Conservation (phyloP, 30 jellyfish, hydroid and myxozoan genomes). For the Aurelia aurita complex sp. Pacific region DNA sequence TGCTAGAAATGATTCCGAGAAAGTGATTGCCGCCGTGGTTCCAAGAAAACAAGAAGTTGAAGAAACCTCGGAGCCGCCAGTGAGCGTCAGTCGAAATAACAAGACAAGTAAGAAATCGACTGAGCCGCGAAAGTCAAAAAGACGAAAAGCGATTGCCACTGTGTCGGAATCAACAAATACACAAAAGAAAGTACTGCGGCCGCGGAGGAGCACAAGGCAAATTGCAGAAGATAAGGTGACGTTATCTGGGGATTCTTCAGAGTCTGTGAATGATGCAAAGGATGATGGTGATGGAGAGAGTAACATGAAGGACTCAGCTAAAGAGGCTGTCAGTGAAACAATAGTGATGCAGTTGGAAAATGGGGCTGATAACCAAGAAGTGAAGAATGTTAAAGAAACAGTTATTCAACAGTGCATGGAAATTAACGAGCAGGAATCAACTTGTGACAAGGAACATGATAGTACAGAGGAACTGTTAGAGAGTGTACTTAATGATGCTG, state of each 20-base stretch:
- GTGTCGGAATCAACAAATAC: neutral
- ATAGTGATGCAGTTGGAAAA: too few relatives aligned
- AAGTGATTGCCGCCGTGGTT: neutral
- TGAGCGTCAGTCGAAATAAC: neutral
- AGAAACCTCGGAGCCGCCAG: neutral
- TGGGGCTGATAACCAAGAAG: too few relatives aligned
- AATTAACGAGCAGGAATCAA: too few relatives aligned
- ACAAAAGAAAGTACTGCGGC: slow-evolving; percentile 27
- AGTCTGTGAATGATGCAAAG: neutral
- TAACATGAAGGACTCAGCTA: neutral
- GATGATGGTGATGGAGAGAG: neutral
- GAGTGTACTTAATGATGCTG: neutral
- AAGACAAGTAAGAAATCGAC: neutral
- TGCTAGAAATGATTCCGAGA: neutral
- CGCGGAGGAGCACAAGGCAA: slow-evolving; percentile 17
- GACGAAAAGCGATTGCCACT: slow-evolving; percentile 7
- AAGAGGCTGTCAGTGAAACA: too few relatives aligned
- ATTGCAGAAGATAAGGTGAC: neutral
- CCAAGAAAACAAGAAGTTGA: neutral
- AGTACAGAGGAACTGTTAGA: neutral
- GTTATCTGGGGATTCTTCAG: neutral
- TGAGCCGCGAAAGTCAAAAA: neutral
- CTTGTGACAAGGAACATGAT: neutral
- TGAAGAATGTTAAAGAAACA: too few relatives aligned
- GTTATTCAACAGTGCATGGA: too few relatives aligned